Evolutionary conservation across 2,113 vertebrate species (phyloP).

Genomic region (Hyla sarda): DNA sequence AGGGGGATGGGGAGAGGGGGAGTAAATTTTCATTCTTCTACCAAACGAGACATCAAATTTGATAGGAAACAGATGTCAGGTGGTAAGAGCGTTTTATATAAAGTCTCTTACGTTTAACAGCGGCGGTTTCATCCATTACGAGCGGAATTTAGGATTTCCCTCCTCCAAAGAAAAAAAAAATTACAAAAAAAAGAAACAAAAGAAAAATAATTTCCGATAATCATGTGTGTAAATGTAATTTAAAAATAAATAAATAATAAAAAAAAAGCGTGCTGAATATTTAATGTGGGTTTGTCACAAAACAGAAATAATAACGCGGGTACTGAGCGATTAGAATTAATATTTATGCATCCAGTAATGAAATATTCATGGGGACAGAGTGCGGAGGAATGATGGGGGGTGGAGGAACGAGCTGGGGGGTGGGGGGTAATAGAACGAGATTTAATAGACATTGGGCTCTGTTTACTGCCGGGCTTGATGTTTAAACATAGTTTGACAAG

Average conservation of each 20-base stretch:
- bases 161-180: slow-evolving; percentile 70
- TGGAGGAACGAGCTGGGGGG: slow-evolving; percentile 50
- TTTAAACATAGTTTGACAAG: slow-evolving; percentile 85
- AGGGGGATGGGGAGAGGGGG: not conserved
- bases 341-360: slow-evolving; percentile 96
- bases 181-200: slow-evolving; percentile 72
- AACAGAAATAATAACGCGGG: slow-evolving; percentile 97
- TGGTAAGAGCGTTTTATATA: not conserved
- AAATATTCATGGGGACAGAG: slow-evolving; percentile 97
- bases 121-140: not conserved
- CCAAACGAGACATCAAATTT: too few relatives aligned
- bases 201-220: slow-evolving; percentile 68
- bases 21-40: not conserved
- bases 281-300: slow-evolving; percentile 96
- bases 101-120: not conserved
- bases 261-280: slow-evolving; percentile 88
- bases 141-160: slow-evolving; percentile 20
- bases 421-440: slow-evolving; percentile 79
- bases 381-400: slow-evolving; percentile 67
- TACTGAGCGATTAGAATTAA: slow-evolving; percentile 99
- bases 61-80: too few relatives aligned
- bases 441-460: slow-evolving; percentile 85
- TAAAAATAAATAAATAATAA: slow-evolving; percentile 72
- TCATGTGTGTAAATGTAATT: slow-evolving; percentile 83
- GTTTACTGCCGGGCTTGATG: slow-evolving; percentile 86